Evolutionary conservation across 2,888 invertebrate genomes (phyloP), one percentile per base, ranked within the genome.

Genomic region (Altica lythri): DNA sequence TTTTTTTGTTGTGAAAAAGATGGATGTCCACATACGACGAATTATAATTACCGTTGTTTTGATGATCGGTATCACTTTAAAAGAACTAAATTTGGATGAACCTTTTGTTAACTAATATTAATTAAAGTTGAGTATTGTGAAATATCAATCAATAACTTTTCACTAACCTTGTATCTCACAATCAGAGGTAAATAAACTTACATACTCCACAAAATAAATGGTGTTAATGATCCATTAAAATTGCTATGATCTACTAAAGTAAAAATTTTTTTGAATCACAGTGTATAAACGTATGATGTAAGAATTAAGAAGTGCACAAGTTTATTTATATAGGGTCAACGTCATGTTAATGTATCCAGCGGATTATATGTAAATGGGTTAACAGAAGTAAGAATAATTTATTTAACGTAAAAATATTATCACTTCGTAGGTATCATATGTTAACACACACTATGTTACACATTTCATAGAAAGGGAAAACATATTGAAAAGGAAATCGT

Each of bases 341-440:
- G 47, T 37, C 47, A 38, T 29, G 27, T 19, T 47, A 38, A 47
- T 47, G 38, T 18, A 37, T 37, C 38, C 47, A 35, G 27, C 47
- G 18, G 38, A 47, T 38, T 47, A 29, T 47, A 47, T 47, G 47
- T 47, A 47, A 47, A 47, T 37, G 38, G 47, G 47, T 47, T 47
- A 47, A 47, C 47, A 47, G 47, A 47, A 47, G 37, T 47, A 29
- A 47, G 38, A 47, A 37, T 47, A 38, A 37, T 47, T 37, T 47
- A 25, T 47, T 25, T 35, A 37, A 13, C 32, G 27, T 16, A 37
- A 47, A n/a, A 47, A 37, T 37, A 47, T 29, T 38, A 47, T 47
- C 46, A 35, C 19, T 35, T 46, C 38, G 27, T 47, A 38, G 47
- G 25, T 47, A 29, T 47, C 19, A 47, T 19, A 14, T 47, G 47